Evolutionary conservation across 2,113 vertebrate species (phyloP).

Genomic region (Ceuthmochares aereus): DNA sequence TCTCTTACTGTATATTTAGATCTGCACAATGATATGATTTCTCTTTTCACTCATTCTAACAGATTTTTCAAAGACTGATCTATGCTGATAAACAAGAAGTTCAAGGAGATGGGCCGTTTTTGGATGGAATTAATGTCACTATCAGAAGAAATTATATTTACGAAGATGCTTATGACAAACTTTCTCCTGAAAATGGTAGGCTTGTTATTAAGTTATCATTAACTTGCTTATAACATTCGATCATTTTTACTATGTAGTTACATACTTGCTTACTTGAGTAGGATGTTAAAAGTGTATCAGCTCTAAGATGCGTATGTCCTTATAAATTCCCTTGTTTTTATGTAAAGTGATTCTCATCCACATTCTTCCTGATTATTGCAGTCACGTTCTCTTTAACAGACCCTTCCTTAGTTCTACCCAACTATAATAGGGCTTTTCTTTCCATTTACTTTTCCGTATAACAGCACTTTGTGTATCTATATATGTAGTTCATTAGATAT

Average conservation of each 20-base stretch:
- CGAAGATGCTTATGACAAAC: slow-evolving; percentile 97
- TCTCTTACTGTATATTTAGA: neutral
- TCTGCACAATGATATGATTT: neutral
- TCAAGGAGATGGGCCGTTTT: slow-evolving; percentile 95
- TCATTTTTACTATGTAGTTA: neutral
- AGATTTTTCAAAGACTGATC: slow-evolving; percentile 98
- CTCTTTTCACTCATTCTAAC: slow-evolving; percentile 6
- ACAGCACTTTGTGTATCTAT: neutral
- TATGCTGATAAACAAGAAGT: slow-evolving; percentile 96
- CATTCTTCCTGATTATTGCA: neutral
- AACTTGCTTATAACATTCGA: neutral
- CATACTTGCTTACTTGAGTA: neutral
- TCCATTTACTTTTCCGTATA: neutral
- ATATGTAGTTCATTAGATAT: neutral
- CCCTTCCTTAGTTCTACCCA: neutral
- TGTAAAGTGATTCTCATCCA: neutral
- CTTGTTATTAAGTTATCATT: neutral
- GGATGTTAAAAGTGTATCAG: neutral
- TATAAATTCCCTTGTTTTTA: neutral
- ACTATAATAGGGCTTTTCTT: neutral
- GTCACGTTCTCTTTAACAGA: neutral
- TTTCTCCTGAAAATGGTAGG: slow-evolving; percentile 96
- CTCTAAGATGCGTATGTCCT: neutral
- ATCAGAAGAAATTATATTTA: slow-evolving; percentile 99
- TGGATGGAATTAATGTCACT: slow-evolving; percentile 94